Conservation (phyloP, 2,888 invertebrate species). For the Mythimna loreyi region DNA sequence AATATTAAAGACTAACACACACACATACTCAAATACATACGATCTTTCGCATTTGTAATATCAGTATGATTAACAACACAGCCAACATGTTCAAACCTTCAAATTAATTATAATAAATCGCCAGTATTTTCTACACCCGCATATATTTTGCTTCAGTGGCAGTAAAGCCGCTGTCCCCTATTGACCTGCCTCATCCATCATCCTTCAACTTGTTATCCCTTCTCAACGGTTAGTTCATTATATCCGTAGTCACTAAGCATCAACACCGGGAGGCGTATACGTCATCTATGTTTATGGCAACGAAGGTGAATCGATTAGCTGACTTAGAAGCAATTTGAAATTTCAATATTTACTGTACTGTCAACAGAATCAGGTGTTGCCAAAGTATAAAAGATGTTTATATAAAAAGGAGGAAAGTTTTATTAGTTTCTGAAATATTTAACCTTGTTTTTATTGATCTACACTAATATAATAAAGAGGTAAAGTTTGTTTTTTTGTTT, state of each 20-base stretch:
- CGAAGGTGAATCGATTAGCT: constrained; percentile 18
- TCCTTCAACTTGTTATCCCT: constrained; percentile 57
- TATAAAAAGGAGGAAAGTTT: too few relatives aligned
- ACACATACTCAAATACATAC: too few relatives aligned
- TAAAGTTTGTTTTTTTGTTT: too few relatives aligned
- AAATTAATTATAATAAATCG: constrained; percentile 45
- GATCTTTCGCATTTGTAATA: too few relatives aligned
- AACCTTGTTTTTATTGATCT: too few relatives aligned
- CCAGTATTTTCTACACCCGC: constrained; percentile 37
- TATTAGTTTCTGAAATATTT: too few relatives aligned
- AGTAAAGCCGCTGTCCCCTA: constrained; percentile 46
- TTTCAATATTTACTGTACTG: not conserved
- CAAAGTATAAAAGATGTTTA: too few relatives aligned
- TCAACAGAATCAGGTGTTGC: not conserved
- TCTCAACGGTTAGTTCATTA: constrained; percentile 57
- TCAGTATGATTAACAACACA: not conserved
- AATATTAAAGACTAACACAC: too few relatives aligned
- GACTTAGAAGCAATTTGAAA: not conserved
- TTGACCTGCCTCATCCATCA: constrained; percentile 65
- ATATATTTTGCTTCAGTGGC: constrained; percentile 45
- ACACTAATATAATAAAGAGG: too few relatives aligned
- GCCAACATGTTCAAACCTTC: constrained; percentile 10
- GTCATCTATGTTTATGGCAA: constrained; percentile 25
- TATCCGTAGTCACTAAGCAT: constrained; percentile 39
- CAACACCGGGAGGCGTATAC: constrained; percentile 34